Evolutionary conservation across 2,113 vertebrate genomes (phyloP).

Genomic region (Lagenorhynchus albirostris): DNA sequence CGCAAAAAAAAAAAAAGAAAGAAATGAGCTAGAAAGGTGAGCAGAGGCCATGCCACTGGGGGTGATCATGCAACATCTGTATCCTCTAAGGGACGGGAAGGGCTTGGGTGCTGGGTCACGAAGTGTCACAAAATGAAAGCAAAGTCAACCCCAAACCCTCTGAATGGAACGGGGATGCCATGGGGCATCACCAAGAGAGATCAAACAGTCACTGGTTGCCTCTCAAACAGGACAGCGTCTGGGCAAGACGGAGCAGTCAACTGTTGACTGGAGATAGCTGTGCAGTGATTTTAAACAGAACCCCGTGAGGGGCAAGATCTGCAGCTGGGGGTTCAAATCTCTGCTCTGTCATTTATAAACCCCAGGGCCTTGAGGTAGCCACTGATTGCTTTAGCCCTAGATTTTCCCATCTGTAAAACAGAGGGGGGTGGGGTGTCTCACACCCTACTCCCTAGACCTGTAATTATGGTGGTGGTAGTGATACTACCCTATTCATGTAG

Average conservation of each 20-base stretch:
- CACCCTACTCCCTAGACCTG: not conserved
- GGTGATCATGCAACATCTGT: fast-evolving
- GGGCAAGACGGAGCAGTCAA: not conserved
- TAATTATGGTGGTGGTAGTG: fast-evolving
- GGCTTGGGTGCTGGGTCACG: not conserved
- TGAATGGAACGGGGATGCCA: not conserved
- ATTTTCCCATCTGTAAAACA: not conserved
- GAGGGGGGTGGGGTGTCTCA: not conserved
- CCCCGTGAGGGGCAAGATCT: fast-evolving
- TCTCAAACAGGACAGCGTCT: too few species aligned
- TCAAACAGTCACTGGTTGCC: not conserved
- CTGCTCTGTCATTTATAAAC: not conserved
- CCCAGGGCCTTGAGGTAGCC: not conserved
- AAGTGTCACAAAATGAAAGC: not conserved
- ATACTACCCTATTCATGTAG: not conserved
- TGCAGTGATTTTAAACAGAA: too few species aligned
- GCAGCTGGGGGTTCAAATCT: not conserved
- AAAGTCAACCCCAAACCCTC: not conserved
- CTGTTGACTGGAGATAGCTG: not conserved
- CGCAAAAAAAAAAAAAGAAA: not conserved
- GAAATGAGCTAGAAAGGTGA: not conserved
- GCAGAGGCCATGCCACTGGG: not conserved
- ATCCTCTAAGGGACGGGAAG: not conserved
- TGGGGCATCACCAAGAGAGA: not conserved
- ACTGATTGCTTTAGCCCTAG: not conserved